Evolutionary conservation across 2,797 vertebrate species (phyloP), one percentile per base, ranked within the genome.

Genomic region (Argyrosomus regius): DNA sequence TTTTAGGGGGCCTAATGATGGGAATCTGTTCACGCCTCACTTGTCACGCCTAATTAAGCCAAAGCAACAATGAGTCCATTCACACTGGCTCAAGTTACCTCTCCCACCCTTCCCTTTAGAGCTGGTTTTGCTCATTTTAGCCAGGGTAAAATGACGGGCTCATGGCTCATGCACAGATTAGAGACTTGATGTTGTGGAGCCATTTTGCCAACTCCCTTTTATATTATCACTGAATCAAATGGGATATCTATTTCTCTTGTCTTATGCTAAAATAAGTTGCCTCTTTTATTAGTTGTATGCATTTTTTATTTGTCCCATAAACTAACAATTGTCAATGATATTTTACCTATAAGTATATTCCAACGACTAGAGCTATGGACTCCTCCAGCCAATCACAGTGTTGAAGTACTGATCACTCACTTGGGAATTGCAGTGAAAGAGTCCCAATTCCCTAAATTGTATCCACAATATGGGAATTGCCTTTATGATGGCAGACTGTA

Each of bases 1-100:
- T 96, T 96, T 96, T 95, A 95, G 93, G 92, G 89, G 84, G 89
- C 92, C 92, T 96, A 95, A 96, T 95, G 95, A 96, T 95, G 95
- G 95, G 95, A 96, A 96, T 96, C 95, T 95, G 94, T 96, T 96
- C 95, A 95, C 95, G 94, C 96, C 95, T 95, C 87, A 80, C 91
- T 95, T 96, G 95, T 95, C 95, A 95, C 75, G 93, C 93, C 94
- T 96, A 95, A 96, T 96, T 96, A 96, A 92, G 91, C 94, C 90
- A 87, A 91, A 90, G 92, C 92, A 95, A 96, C 94, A 96, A 96
- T 93, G 93, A 96, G 90, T 96, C 93, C 95, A 95, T 96, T 96
- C 94, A 96, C 96, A 94, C 94, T 95, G 92, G 95, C 91, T 96
- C 94, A 79, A 75, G 94, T 96, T 96, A 94, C 95, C 74, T 72